phyloP scores from a whole-genome alignment of 2,888 invertebrate species.

The Gisinianus flammeolus region DNA sequence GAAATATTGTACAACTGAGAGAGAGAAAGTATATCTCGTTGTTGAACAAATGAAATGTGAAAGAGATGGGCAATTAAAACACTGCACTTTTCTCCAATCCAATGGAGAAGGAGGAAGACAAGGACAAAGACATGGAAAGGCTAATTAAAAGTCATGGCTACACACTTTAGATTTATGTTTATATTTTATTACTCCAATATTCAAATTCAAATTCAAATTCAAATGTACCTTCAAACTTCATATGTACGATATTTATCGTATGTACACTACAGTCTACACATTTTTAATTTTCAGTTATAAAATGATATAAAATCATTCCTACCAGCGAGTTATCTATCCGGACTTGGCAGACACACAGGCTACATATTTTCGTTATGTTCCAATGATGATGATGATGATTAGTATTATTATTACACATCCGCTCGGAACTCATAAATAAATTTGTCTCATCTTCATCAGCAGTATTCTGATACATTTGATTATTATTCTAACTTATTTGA shows the following conservation, averaged over 20 bases:
- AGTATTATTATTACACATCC: too few relatives aligned
- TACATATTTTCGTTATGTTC: too few relatives aligned
- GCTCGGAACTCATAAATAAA: too few relatives aligned
- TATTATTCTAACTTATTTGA: too few relatives aligned
- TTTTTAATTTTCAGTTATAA: too few relatives aligned
- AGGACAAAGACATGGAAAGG: too few relatives aligned
- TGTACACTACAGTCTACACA: background rate
- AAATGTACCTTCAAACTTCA: background rate
- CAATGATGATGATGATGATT: too few relatives aligned
- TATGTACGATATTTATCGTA: background rate
- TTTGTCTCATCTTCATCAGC: too few relatives aligned
- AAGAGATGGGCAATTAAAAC: background rate
- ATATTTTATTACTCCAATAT: background rate
- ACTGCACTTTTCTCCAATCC: background rate
- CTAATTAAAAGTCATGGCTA: constrained; percentile 1
- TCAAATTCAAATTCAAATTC: too few relatives aligned
- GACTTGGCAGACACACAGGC: too few relatives aligned
- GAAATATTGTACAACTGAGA: background rate
- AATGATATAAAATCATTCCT: background rate
- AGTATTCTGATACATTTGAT: too few relatives aligned
- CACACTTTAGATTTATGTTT: background rate
- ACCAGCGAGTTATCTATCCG: too few relatives aligned
- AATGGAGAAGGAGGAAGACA: background rate
- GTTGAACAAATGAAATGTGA: background rate
- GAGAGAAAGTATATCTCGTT: background rate